Evolutionary conservation across 2,113 vertebrate species (phyloP).

Genomic region (Myiagra hebetior): DNA sequence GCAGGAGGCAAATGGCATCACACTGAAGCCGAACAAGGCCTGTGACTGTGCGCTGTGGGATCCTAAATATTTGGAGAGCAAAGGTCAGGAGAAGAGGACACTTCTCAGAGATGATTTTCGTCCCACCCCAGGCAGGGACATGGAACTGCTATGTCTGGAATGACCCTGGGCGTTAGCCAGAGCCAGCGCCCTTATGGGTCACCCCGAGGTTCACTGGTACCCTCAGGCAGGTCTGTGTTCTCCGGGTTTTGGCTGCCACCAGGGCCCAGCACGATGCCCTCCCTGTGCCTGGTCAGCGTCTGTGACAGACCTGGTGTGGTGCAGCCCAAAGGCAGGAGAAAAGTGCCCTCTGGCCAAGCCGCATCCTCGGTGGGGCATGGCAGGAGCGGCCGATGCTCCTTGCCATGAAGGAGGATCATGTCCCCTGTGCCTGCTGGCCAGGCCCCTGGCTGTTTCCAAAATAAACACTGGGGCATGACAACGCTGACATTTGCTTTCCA

Average conservation of each 20-base stretch:
- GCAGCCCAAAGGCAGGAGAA: not conserved
- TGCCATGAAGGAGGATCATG: not conserved
- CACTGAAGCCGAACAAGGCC: conserved; percentile 48
- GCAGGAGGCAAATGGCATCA: conserved; percentile 58
- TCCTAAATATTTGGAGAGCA: conserved; percentile 73
- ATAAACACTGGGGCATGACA: not conserved
- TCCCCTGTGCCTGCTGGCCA: not conserved
- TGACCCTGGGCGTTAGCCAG: not conserved
- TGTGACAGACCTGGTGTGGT: not conserved
- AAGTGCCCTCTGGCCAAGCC: not conserved
- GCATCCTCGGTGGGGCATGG: not conserved
- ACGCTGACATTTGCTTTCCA: not conserved
- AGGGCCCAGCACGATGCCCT: not conserved
- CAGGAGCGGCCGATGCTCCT: not conserved
- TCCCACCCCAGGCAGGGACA: not conserved
- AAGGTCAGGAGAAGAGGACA: conserved; percentile 69
- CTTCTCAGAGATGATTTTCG: conserved; percentile 25
- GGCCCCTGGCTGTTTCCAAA: not conserved
- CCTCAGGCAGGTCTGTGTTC: not conserved
- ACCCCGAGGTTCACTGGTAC: not conserved
- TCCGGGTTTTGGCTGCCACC: rapidly evolving
- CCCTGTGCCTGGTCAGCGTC: not conserved
- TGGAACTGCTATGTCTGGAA: conserved; percentile 28
- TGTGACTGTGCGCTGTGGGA: conserved; percentile 56
- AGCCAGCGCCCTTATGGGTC: not conserved